A percentile compares a stretch with the other conserved stretches of the same genome.
These are phyloP conservation scores for Calycopis cecrops DNA, from an alignment of 1,140 invertebrate species.

Conservation along the genomic window DNA sequence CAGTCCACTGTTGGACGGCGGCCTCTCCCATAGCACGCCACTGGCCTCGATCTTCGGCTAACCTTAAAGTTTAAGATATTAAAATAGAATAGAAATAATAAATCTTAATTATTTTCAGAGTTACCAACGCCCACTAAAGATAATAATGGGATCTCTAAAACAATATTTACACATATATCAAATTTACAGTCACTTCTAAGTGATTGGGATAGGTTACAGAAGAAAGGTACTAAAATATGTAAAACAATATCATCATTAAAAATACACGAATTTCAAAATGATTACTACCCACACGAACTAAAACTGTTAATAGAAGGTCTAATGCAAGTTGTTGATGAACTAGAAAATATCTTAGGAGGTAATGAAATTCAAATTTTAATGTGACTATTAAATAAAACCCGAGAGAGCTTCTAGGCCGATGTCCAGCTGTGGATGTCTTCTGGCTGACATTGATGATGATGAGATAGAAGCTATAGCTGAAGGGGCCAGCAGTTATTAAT, in stretches of 20 bases:
- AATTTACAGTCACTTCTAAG: constrained; percentile 43
- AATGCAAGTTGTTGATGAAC: constrained; percentile 35
- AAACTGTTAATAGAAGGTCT: constrained; percentile 42
- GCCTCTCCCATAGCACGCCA: too few species aligned
- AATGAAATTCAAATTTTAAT: too few species aligned
- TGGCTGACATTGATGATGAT: too few species aligned
- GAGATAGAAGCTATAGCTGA: too few species aligned
- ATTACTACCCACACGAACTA: constrained; percentile 54
- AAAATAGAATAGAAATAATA: too few species aligned
- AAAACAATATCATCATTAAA: constrained; percentile 47
- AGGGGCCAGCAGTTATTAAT: too few species aligned
- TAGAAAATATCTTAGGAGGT: constrained; percentile 53
- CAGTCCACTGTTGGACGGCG: too few species aligned
- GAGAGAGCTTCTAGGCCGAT: too few species aligned
- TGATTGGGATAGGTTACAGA: constrained; percentile 43
- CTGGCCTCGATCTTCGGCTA: too few species aligned
- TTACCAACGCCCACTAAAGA: constrained; percentile 45
- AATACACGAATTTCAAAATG: constrained; percentile 48
- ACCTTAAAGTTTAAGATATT: too few species aligned
- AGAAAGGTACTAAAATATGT: constrained; percentile 51
- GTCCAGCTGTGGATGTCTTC: too few species aligned
- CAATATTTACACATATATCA: constrained; percentile 49
- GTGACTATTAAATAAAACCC: too few species aligned
- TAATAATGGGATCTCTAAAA: constrained; percentile 43
- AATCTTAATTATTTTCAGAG: constrained; percentile 36